Conservation (phyloP, 2,888 invertebrate genomes). For the Prionchulus punctatus region DNA sequence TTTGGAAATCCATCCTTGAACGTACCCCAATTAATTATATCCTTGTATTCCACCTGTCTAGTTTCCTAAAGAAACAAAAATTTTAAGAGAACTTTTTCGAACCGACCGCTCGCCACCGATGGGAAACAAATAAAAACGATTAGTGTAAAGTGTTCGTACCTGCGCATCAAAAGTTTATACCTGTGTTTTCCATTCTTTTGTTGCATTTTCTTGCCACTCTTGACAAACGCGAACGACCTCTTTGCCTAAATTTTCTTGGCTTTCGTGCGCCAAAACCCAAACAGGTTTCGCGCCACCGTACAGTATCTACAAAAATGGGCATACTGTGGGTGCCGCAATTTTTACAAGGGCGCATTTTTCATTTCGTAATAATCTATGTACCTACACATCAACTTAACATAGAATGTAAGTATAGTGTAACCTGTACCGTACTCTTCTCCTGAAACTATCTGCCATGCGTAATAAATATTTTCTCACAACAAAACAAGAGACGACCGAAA, state of each 20-base stretch:
- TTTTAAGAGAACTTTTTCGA: not conserved
- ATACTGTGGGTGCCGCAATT: no score
- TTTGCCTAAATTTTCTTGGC: not conserved
- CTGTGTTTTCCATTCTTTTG: not conserved
- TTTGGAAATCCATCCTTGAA: slow-evolving; percentile 37
- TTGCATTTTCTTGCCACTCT: not conserved
- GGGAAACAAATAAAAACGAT: not conserved
- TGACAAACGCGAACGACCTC: not conserved
- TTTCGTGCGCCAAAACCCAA: not conserved
- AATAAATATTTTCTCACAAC: no score
- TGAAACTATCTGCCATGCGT: no score
- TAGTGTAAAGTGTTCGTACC: not conserved
- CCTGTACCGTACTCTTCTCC: no score
- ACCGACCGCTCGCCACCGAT: not conserved
- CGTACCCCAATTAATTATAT: slow-evolving; percentile 30
- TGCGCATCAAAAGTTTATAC: not conserved
- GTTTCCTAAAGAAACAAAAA: not conserved
- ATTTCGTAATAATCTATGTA: no score
- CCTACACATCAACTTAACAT: no score
- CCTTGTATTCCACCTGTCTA: slow-evolving; percentile 10
- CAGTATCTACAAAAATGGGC: not conserved
- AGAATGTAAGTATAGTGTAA: no score
- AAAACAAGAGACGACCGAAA: no score
- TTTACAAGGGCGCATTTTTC: no score
- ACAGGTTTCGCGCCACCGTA: not conserved